phyloP scores from a whole-genome alignment of 64 coral and sea anemone species.

The Dendrophyllia cribrosa region DNA sequence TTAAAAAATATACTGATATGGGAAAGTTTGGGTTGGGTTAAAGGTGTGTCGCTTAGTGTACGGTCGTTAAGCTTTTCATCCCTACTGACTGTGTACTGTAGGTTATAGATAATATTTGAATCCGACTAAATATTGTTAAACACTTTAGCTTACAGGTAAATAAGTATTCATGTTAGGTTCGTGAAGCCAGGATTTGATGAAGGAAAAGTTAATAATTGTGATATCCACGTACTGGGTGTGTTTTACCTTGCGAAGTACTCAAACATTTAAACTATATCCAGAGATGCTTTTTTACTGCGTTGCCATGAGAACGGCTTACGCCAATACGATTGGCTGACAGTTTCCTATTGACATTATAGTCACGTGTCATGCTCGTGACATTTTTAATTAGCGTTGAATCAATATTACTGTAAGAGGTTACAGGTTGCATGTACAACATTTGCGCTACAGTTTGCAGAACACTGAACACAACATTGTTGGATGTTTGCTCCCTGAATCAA shows the following conservation, averaged over 20 bases:
- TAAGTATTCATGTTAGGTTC: not conserved
- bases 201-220: not conserved
- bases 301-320: not conserved
- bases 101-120: not conserved
- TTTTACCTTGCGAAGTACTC: not conserved
- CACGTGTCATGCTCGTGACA: not conserved
- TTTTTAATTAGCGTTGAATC: not conserved
- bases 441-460: too few species aligned
- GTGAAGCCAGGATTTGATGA: conserved; percentile 14
- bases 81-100: too few species aligned
- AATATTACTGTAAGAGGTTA: too few species aligned
- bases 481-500: too few species aligned
- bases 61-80: too few species aligned
- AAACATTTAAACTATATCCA: not conserved
- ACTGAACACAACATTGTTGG: too few species aligned
- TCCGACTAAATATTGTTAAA: not conserved
- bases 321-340: not conserved
- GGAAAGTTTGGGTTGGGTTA: too few species aligned
- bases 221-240: conserved; percentile 7
- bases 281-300: not conserved
- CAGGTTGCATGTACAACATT: too few species aligned
- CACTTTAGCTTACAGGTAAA: conserved; percentile 32
- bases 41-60: too few species aligned
- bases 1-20: too few species aligned
- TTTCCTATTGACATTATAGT: not conserved